Base-by-base conservation (phyloP, 1,140 invertebrate genomes). In the Pogonomyrmex californicus region DNA sequence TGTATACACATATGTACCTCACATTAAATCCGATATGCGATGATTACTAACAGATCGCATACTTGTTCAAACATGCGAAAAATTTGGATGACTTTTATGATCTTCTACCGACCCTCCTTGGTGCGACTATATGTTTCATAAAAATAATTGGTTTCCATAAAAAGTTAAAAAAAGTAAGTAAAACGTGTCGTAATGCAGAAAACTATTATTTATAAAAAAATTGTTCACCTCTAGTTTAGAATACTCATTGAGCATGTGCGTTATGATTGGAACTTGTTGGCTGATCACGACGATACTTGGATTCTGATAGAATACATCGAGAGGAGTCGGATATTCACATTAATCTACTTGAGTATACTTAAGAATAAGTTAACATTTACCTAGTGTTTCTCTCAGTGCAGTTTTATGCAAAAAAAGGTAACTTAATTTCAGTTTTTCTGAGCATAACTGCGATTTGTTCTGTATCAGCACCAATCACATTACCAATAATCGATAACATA, bases 281-380 rank as follows among this genome's bases (percentile, higher is more conserved):
- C 5, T 47, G 41, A 30, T 14, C 17, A 23, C 12, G 17, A 12
- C 1, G 63, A 54, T n/a, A 41, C 38, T 33, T 38, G 6, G 38
- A 79, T 68, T 79, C 54, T 79, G 4, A 68, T n/a, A 7, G 47
- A 54, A 54, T 79, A 79, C n/a, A 0, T 17, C 6, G 47, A 79
- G 36, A 51, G 6, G 14, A 79, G 62, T 38, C 77, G 77, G 0
- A 38, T 79, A 9, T 79, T 79, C 7, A 79, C 77, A 4, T 1
- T 54, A 17, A 14, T 1, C 33, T 68, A 30, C 4, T 41, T 51
- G 68, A 79, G 77, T 79, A 78, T 6, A 63, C 2, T 10, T 79
- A 66, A 78, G 17, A 12, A 79, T 65, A 66, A 66, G 63, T 66
- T n/a, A n/a, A 47, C 6, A 68, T 10, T 4, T 4, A 30, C 7